phyloP scores from a whole-genome alignment of 2,888 invertebrate species.

The Pristionchus japonicus region DNA sequence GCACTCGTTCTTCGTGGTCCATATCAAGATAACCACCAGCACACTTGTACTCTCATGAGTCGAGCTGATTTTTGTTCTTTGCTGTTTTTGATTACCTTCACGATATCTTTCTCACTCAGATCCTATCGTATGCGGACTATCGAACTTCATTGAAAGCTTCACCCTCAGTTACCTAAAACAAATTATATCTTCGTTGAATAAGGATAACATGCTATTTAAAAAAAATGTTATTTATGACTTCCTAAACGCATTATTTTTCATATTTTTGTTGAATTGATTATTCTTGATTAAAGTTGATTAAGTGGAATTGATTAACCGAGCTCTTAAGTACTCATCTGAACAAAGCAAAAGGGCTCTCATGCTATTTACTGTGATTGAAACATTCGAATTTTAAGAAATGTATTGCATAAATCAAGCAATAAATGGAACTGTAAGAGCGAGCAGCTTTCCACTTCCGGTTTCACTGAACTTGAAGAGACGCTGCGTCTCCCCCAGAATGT shows the following conservation, averaged over 20 bases:
- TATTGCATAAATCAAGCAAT: no score
- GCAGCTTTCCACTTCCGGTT: constrained; percentile 89
- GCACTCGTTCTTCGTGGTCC: constrained; percentile 51
- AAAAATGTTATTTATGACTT: no score
- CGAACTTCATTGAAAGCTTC: constrained; percentile 84
- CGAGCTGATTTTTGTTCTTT: neutral
- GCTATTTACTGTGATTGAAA: neutral
- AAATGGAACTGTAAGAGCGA: no score
- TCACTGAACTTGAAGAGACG: constrained; percentile 88
- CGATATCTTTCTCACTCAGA: constrained; percentile 96
- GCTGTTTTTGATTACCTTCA: constrained; percentile 80
- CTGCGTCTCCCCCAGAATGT: constrained; percentile 92
- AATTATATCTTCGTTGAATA: constrained; percentile 80
- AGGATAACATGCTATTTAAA: no score
- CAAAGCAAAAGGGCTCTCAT: constrained; percentile 89
- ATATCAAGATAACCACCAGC: constrained; percentile 76
- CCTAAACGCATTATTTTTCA: no score
- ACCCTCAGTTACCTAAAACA: constrained; percentile 80
- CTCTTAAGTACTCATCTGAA: no score
- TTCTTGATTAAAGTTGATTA: no score
- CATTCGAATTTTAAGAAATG: neutral
- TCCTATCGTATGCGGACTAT: constrained; percentile 91
- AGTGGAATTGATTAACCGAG: no score
- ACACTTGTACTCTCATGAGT: constrained; percentile 79
- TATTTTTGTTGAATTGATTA: no score